phyloP scores from a whole-genome alignment of 2,888 invertebrate species.

The Eumacrocentrus americanus region DNA sequence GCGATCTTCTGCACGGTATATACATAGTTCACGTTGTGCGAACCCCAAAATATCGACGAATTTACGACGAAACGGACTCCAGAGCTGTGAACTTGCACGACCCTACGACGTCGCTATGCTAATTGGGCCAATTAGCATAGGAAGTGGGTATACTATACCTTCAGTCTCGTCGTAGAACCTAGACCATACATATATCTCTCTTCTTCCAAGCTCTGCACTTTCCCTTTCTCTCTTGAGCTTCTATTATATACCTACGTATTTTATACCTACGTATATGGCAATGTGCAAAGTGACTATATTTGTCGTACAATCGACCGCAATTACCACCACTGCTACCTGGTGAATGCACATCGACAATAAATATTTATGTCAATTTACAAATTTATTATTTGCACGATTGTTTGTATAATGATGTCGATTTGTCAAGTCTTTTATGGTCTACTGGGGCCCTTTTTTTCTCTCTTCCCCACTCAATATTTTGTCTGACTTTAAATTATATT shows the following conservation, averaged over 20 bases:
- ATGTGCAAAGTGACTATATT: constrained; percentile 42
- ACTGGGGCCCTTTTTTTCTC: no score
- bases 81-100: constrained; percentile 34
- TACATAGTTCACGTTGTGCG: constrained; percentile 24
- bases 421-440: background rate
- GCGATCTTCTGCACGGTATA: constrained; percentile 12
- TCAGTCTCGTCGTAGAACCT: constrained; percentile 16
- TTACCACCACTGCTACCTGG: constrained; percentile 41
- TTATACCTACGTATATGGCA: background rate
- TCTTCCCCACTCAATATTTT: no score
- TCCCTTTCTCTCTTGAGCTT: background rate
- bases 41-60: constrained; percentile 54
- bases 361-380: background rate
- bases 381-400: constrained; percentile 5
- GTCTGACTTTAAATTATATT: no score
- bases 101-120: constrained; percentile 53
- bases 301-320: constrained; percentile 54
- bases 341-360: background rate
- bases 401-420: no score
- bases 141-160: constrained; percentile 47
- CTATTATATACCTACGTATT: background rate
- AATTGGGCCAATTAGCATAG: constrained; percentile 59
- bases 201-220: background rate
- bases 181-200: background rate
- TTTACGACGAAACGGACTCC: constrained; percentile 58